Conservation (phyloP, 2,797 vertebrate genomes). For the Graptemys geographica region DNA sequence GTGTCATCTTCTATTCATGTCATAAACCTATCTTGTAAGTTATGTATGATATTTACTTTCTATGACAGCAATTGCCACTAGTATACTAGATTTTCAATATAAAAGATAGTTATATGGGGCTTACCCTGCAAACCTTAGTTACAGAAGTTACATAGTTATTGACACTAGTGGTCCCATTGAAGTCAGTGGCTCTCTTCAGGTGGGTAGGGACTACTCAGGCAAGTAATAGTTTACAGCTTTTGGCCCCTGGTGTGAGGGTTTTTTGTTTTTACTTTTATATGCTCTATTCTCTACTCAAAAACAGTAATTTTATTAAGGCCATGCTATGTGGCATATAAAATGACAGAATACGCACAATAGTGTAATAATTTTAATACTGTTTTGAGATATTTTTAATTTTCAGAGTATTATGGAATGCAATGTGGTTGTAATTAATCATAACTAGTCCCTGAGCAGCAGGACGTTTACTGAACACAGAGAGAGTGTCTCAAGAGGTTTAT, state of each 20-base stretch:
- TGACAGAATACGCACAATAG: not conserved
- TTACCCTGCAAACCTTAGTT: not conserved
- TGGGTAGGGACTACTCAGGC: not conserved
- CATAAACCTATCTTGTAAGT: not conserved
- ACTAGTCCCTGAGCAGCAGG: not conserved
- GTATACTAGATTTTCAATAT: not conserved
- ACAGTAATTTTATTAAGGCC: not conserved
- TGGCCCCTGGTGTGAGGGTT: not conserved
- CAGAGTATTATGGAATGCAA: not conserved
- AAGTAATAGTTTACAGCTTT: not conserved
- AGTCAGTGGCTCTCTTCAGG: not conserved
- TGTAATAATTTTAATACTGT: not conserved
- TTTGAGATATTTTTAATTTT: not conserved
- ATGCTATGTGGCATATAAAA: not conserved
- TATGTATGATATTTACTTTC: not conserved
- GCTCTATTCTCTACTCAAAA: fast-evolving
- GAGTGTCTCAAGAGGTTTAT: not conserved
- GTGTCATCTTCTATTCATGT: not conserved
- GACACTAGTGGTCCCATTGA: not conserved
- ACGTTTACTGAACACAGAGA: not conserved
- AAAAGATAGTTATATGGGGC: fast-evolving
- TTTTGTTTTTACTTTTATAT: not conserved
- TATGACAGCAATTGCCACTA: not conserved
- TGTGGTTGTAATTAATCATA: not conserved
- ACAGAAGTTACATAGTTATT: not conserved